phyloP scores from a whole-genome alignment of 2,113 vertebrate genomes.

The Seriola quinqueradiata region DNA sequence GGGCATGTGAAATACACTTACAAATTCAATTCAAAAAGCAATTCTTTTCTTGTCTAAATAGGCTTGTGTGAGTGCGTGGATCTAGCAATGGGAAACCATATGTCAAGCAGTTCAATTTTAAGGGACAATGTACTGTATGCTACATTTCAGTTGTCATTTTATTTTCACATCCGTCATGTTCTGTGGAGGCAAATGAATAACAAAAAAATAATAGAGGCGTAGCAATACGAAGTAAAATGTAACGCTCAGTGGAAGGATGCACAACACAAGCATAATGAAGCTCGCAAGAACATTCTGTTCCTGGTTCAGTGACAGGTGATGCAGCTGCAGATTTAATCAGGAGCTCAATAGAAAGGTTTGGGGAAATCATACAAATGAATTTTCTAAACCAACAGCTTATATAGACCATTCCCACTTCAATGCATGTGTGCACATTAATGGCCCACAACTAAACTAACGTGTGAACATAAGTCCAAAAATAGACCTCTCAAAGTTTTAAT shows the following conservation, averaged over 20 bases:
- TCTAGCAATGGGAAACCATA: slow-evolving; percentile 19
- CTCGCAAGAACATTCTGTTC: slow-evolving; percentile 6
- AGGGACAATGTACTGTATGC: slow-evolving; percentile 3
- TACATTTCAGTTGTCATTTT: slow-evolving; percentile 33
- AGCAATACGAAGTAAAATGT: slow-evolving; percentile 7
- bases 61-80: slow-evolving; percentile 1
- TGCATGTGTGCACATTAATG: not conserved
- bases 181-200: slow-evolving; percentile 25
- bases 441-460: not conserved
- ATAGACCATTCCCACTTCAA: not conserved
- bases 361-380: not conserved
- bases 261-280: not conserved
- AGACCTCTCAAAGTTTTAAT: not conserved
- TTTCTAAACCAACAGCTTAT: not conserved
- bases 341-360: not conserved
- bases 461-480: not conserved
- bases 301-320: slow-evolving; percentile 6
- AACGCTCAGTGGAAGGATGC: not conserved
- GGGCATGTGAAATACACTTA: slow-evolving; percentile 27
- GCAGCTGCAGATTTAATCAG: slow-evolving; percentile 12
- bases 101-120: slow-evolving; percentile 37
- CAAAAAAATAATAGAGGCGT: not conserved
- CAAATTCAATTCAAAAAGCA: slow-evolving; percentile 45
- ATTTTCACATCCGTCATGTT: slow-evolving; percentile 31
- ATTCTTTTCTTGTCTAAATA: slow-evolving; percentile 43